Evolutionary conservation across 2,113 vertebrate species (phyloP).

Genomic region (Albula goreensis): DNA sequence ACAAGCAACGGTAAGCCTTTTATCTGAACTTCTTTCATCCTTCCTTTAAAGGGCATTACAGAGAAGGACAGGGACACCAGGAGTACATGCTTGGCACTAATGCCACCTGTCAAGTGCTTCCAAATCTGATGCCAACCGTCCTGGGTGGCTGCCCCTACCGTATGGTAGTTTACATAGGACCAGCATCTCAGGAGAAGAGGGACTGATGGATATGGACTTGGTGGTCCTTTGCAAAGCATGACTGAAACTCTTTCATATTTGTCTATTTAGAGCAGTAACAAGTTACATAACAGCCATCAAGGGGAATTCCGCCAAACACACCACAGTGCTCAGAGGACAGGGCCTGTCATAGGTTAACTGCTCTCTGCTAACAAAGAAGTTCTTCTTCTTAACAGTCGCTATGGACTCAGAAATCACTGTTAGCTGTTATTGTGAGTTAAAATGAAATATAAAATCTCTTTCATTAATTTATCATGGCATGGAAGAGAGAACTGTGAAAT

Average conservation of each 20-base stretch:
- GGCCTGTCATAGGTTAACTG: neutral
- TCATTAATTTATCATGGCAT: no score
- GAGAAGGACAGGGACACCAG: slow-evolving; percentile 4
- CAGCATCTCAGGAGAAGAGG: neutral
- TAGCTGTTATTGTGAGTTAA: neutral
- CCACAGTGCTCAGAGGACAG: neutral
- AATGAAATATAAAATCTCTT: neutral
- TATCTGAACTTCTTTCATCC: slow-evolving; percentile 15
- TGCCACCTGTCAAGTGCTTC: slow-evolving; percentile 3
- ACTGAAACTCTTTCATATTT: slow-evolving; percentile 29
- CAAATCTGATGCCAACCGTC: neutral
- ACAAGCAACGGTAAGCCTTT: neutral
- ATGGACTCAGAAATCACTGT: slow-evolving; percentile 6
- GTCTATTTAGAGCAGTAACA: slow-evolving; percentile 44
- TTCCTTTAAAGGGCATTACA: slow-evolving; percentile 15
- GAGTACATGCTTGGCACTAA: neutral
- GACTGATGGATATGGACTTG: slow-evolving; percentile 11
- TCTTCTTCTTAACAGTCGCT: neutral
- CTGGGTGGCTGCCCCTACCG: neutral
- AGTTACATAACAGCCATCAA: slow-evolving; percentile 46
- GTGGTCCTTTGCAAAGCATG: slow-evolving; percentile 25
- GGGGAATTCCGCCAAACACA: slow-evolving; percentile 15
- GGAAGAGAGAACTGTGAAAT: neutral
- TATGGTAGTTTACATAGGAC: neutral
- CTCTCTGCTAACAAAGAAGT: neutral